Percentiles rank a stretch among this genome's conserved stretches.
phyloP scores from a whole-genome alignment of 1,140 invertebrate genomes.

The Euschistus heros region DNA sequence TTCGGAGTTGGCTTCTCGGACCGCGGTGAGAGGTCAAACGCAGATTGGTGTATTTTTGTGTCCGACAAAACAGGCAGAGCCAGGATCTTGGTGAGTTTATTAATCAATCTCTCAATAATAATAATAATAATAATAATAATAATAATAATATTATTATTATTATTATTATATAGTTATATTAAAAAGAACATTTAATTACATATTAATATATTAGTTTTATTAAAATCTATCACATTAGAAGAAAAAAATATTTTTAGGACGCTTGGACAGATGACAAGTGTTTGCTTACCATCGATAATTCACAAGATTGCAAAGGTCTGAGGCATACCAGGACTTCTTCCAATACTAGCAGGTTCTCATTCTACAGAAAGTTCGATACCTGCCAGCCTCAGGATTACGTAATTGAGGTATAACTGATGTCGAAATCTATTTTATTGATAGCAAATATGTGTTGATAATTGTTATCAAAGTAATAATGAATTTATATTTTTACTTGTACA shows the following conservation, averaged over 20 bases:
- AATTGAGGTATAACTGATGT: slow-evolving; percentile 54
- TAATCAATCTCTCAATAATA: too few species aligned
- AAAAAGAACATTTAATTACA: too few species aligned
- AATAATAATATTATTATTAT: too few species aligned
- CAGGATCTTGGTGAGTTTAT: slow-evolving; percentile 11
- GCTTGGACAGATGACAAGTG: slow-evolving; percentile 58
- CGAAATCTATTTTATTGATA: neutral
- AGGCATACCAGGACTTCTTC: slow-evolving; percentile 40
- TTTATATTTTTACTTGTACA: too few species aligned
- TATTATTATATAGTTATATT: too few species aligned
- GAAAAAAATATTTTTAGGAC: too few species aligned
- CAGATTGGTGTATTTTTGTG: slow-evolving; percentile 79
- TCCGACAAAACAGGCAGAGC: neutral
- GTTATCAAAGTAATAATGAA: too few species aligned
- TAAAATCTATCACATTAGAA: too few species aligned
- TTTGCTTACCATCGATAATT: slow-evolving; percentile 52
- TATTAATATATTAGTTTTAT: too few species aligned
- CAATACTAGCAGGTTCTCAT: slow-evolving; percentile 55
- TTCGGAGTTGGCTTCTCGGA: slow-evolving; percentile 87
- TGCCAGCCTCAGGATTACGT: slow-evolving; percentile 83
- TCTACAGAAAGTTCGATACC: slow-evolving; percentile 76
- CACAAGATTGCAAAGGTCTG: slow-evolving; percentile 72
- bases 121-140: too few species aligned
- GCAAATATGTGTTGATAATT: neutral
- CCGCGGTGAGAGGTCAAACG: slow-evolving; percentile 60